Conservation (phyloP, 2,888 invertebrate species). For the Zygothrica quintamaculata region DNA sequence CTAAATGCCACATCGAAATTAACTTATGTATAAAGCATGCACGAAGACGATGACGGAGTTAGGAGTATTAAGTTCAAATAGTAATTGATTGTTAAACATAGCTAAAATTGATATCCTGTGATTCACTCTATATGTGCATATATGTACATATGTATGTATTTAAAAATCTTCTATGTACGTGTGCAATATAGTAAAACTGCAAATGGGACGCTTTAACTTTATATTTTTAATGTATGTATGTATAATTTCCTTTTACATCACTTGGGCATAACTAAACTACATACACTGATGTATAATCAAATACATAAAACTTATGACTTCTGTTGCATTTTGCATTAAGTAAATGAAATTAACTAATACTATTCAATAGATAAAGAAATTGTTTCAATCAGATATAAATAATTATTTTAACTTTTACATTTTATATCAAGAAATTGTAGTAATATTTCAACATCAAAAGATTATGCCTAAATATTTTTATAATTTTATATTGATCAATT, state of each 20-base stretch:
- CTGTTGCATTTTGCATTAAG: background rate
- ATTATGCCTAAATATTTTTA: conserved; percentile 57
- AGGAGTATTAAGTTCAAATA: conserved; percentile 62
- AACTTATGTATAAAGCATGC: conserved; percentile 59
- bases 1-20: conserved; percentile 77
- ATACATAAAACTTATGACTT: background rate
- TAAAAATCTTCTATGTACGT: conserved; percentile 27
- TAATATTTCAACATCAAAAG: conserved; percentile 6
- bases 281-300: too few species aligned
- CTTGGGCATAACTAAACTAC: background rate
- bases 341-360: too few species aligned
- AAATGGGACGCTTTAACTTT: conserved; percentile 3
- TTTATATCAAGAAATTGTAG: too few species aligned
- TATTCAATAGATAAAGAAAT: too few species aligned
- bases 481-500: conserved; percentile 59
- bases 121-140: conserved; percentile 71
- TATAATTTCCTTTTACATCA: conserved; percentile 1
- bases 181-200: background rate
- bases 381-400: background rate
- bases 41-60: conserved; percentile 33
- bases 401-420: too few species aligned
- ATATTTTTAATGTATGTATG: conserved; percentile 5
- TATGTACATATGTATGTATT: conserved; percentile 39
- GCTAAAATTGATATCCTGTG: conserved; percentile 79
- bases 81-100: conserved; percentile 77